Evolutionary conservation across 2,888 invertebrate genomes (phyloP), one percentile per base, ranked within the genome.

Genomic region (Acleris sparsana): DNA sequence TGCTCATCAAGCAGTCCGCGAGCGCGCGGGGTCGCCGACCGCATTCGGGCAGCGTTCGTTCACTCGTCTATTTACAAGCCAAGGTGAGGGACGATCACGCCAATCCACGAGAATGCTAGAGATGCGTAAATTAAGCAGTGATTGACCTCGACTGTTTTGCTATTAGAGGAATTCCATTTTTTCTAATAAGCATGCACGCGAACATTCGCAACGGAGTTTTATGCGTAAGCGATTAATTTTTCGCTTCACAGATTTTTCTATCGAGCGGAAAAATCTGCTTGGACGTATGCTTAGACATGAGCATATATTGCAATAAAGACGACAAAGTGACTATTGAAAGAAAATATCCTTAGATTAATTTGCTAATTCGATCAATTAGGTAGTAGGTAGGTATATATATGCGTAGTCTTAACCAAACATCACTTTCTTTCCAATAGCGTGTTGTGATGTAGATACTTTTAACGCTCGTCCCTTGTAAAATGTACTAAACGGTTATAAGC

Each of bases 31-130:
- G 86, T 91, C 89, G 80, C 68, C 80, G 90, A 88, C 91, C 91
- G 88, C 62, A 82, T 90, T 91, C 77, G 88, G 85, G 81, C 85
- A 83, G 80, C 84, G 88, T 85, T 86, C 87, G 75, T 88, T 88
- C 84, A 82, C 84, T 78, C 80, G 74, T 74, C 79, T 85, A 80
- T 84, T 83, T 82, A 78, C 80, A 75, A 74, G 86, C 85, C 90
- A 89, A 90, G 89, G 89, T 90, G 89, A 89, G 82, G 86, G 85
- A 74, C 87, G 76, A 18, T 18, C 25, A 39, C 25, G 48, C 44
- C 22, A 58, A 61, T 53, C 55, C 9, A 29, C 51, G 46, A 53
- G 53, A 53, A 60, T 64, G 66, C 65, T 72, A 68, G 73, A 74
- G 73, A 78, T 75, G 74, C 74, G 79, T 74, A 72, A 80, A 80